phyloP scores from a whole-genome alignment of 2,797 vertebrate genomes.

The Coluber constrictor region DNA sequence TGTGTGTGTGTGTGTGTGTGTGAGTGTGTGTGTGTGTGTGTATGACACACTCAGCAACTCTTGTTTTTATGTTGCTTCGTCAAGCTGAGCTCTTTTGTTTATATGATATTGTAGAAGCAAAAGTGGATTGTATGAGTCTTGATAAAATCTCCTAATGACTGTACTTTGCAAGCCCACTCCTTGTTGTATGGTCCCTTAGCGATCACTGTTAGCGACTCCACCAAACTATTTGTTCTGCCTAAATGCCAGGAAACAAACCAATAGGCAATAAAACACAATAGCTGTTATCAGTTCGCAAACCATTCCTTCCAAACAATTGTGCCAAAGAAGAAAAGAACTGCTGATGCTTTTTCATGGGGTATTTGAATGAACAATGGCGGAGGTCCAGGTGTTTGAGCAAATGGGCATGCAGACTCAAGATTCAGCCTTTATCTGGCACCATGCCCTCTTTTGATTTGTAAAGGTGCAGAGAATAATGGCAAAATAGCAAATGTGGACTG shows the following conservation, averaged over 20 bases:
- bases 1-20: no score
- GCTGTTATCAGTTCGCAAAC: conserved; percentile 31
- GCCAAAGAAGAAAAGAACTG: conserved; percentile 43
- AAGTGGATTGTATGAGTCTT: conserved; percentile 18
- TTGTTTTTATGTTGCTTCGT: conserved; percentile 25
- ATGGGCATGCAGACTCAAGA: background rate
- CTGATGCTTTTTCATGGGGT: conserved; percentile 25
- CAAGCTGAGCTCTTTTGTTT: conserved; percentile 52
- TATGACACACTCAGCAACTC: background rate
- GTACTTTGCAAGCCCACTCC: conserved; percentile 3
- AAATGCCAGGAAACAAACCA: conserved; percentile 45
- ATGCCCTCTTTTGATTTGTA: background rate
- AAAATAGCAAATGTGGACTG: background rate
- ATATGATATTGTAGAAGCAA: conserved; percentile 40
- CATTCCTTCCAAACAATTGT: conserved; percentile 46
- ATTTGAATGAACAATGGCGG: conserved; percentile 43
- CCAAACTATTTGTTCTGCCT: conserved; percentile 16
- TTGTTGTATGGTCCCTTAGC: background rate
- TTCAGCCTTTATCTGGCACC: background rate
- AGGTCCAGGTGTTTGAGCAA: conserved; percentile 20
- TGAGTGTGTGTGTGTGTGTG: no score
- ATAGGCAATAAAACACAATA: conserved; percentile 30
- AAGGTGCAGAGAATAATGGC: background rate
- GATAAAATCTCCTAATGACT: conserved; percentile 43
- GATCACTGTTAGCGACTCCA: conserved; percentile 17